These are phyloP conservation scores for Serrognathus titanus DNA, from an alignment of 2,888 invertebrate genomes.

Conservation along the genomic window DNA sequence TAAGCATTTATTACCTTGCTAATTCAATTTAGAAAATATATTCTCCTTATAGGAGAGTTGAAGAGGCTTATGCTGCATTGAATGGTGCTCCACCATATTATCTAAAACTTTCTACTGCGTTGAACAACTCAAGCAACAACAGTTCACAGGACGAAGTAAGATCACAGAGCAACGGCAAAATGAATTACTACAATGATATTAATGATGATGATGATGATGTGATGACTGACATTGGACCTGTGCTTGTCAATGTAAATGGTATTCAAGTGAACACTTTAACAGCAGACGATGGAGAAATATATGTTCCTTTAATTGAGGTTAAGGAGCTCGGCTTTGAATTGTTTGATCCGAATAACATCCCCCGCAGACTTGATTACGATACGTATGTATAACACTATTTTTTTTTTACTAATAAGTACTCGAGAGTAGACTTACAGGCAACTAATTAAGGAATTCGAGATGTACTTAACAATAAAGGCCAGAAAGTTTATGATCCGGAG, in stretches of 20 bases:
- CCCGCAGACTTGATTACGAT: slow-evolving; percentile 22
- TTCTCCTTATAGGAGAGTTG: slow-evolving; percentile 7
- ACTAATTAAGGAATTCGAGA: slow-evolving; percentile 23
- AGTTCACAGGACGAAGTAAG: not conserved
- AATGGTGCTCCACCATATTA: slow-evolving; percentile 1
- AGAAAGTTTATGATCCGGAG: slow-evolving; percentile 24
- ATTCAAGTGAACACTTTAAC: slow-evolving; percentile 23
- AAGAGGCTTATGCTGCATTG: not conserved
- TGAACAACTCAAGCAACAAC: not conserved
- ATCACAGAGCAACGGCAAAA: slow-evolving; percentile 1
- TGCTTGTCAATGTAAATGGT: slow-evolving; percentile 31
- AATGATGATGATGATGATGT: slow-evolving; percentile 5
- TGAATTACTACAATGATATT: not conserved
- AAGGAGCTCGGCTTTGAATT: slow-evolving; percentile 32
- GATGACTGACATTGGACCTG: not conserved
- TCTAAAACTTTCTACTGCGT: not conserved
- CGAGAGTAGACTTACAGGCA: slow-evolving; percentile 15
- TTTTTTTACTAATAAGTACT: not conserved
- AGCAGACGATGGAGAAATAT: slow-evolving; percentile 28
- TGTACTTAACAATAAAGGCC: slow-evolving; percentile 26
- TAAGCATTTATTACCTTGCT: slow-evolving; percentile 19
- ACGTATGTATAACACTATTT: slow-evolving; percentile 20
- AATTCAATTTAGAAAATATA: not conserved
- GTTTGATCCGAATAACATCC: slow-evolving; percentile 27
- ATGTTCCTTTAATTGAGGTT: slow-evolving; percentile 31